Percentiles rank a stretch among this genome's conserved stretches.
These are phyloP conservation scores for Dreissena rostriformis DNA, from an alignment of 1,140 invertebrate genomes.

Conservation along the genomic window DNA sequence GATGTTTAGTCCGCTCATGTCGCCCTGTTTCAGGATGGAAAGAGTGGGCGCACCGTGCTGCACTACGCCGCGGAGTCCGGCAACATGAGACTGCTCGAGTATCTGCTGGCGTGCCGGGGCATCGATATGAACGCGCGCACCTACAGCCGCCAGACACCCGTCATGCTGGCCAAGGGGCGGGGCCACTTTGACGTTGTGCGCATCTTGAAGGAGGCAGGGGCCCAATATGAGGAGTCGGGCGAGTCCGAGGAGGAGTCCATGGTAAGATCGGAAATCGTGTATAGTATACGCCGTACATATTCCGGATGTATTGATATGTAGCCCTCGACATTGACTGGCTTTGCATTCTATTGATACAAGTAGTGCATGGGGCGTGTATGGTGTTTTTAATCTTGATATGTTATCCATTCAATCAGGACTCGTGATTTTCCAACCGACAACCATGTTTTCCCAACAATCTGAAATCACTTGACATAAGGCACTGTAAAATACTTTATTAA, in stretches of 20 bases:
- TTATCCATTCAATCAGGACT: no score
- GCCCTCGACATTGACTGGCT: no score
- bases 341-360: no score
- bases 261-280: slow-evolving; percentile 42
- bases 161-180: slow-evolving; percentile 62
- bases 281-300: neutral
- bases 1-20: no score
- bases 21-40: slow-evolving; percentile 58
- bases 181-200: slow-evolving; percentile 40
- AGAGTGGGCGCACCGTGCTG: slow-evolving; percentile 65
- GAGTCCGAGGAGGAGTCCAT: slow-evolving; percentile 54
- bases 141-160: slow-evolving; percentile 59
- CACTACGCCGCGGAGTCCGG: slow-evolving; percentile 66
- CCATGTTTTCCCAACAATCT: no score
- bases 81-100: slow-evolving; percentile 35
- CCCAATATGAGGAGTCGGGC: slow-evolving; percentile 21
- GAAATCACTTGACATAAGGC: no score
- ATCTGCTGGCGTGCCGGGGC: slow-evolving; percentile 13
- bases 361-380: no score
- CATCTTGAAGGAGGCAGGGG: slow-evolving; percentile 47
- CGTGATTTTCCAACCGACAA: no score
- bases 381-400: no score
- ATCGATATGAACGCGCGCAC: slow-evolving; percentile 60
- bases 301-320: no score
- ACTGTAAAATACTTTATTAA: no score